Conservation (phyloP, 2,113 vertebrate species). For the Sturnus vulgaris region DNA sequence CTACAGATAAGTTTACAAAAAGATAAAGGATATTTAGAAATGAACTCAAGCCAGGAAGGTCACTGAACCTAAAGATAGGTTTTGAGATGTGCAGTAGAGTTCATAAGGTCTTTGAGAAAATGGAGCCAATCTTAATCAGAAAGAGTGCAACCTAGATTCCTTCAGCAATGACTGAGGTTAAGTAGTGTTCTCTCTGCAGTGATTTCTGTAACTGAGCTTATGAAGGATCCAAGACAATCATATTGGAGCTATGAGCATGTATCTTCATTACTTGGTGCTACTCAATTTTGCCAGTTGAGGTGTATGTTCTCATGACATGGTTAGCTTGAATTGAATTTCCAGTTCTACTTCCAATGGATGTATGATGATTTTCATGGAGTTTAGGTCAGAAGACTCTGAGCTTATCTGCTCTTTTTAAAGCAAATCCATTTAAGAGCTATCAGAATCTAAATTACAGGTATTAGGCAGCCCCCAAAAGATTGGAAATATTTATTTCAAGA, state of each 20-base stretch:
- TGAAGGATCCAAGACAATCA: not conserved
- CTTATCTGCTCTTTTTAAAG: not conserved
- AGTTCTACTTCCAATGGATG: not conserved
- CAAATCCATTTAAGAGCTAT: not conserved
- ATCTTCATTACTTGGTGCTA: not conserved
- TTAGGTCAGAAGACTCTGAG: not conserved
- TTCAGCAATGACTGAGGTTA: not conserved
- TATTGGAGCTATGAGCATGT: not conserved
- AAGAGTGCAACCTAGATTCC: not conserved
- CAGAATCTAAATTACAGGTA: not conserved
- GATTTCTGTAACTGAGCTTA: not conserved
- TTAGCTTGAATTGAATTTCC: not conserved
- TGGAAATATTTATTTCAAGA: not conserved
- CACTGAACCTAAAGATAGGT: not conserved
- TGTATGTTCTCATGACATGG: not conserved
- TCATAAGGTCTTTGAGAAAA: not conserved
- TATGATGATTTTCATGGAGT: not conserved
- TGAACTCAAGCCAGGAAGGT: not conserved
- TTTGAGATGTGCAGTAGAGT: not conserved
- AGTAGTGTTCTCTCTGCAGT: not conserved
- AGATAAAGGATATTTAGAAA: not conserved
- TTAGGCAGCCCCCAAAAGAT: not conserved
- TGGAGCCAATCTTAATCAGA: not conserved
- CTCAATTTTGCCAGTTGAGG: not conserved
- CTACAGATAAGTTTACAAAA: not conserved